phyloP scores from a whole-genome alignment of 2,888 invertebrate genomes.

The Oasisia sp. region DNA sequence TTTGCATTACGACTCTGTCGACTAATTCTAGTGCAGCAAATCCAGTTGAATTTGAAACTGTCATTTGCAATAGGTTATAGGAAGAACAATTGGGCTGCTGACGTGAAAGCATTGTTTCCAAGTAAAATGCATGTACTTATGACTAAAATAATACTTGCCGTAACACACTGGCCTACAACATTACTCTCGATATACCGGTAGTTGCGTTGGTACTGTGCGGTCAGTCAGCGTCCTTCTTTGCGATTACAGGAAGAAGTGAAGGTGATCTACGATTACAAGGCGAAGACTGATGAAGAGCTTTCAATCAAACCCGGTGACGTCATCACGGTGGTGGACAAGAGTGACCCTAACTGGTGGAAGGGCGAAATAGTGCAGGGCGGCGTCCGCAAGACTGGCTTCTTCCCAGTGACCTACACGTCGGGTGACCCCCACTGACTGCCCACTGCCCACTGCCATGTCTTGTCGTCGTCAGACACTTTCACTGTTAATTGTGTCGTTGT shows the following conservation, averaged over 20 bases:
- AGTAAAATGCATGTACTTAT: too few relatives aligned
- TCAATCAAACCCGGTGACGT: constrained; percentile 97
- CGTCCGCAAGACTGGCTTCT: constrained; percentile 83
- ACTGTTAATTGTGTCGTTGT: neutral
- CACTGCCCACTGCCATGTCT: neutral
- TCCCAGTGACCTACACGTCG: constrained; percentile 95
- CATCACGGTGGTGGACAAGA: constrained; percentile 90
- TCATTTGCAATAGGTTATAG: too few relatives aligned
- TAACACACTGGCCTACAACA: too few relatives aligned
- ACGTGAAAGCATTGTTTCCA: too few relatives aligned
- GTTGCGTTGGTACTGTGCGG: neutral
- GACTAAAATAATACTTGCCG: too few relatives aligned
- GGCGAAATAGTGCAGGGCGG: constrained; percentile 73
- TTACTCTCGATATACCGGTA: neutral
- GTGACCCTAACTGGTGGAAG: constrained; percentile 85
- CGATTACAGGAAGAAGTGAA: constrained; percentile 83
- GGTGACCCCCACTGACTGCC: too few relatives aligned
- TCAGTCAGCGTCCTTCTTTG: neutral
- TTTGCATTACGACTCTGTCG: too few relatives aligned
- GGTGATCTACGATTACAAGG: constrained; percentile 97
- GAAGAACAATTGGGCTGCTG: too few relatives aligned
- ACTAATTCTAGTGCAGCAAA: too few relatives aligned
- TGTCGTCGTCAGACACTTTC: neutral
- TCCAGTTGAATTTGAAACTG: too few relatives aligned
- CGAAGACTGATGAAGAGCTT: constrained; percentile 96